Base-by-base conservation (phyloP, 2,113 vertebrate species). In the Urocynchramus pylzowi region DNA sequence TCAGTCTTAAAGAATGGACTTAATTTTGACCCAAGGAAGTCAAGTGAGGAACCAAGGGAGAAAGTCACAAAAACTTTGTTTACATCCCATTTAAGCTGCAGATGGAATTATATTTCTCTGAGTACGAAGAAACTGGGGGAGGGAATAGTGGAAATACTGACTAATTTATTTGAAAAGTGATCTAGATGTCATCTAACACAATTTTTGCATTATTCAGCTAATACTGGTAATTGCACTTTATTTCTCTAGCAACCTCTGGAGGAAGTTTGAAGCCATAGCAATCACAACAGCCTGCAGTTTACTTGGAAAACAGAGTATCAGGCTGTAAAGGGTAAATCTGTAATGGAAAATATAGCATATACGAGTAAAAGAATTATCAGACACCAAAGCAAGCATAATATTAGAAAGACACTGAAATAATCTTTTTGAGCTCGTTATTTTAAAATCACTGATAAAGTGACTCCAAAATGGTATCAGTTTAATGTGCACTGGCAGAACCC, bases 381-480 rank as follows among this genome's bases (percentile, higher is more conserved):
- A 96, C 44, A 96, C 12, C 45, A 80, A 79, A 92, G 44, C 52
- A 81, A 97, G 45, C 21, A 37, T 52, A 96, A 59, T 91, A 86
- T 69, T 91, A 77, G 87, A 93, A 86, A 97, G 65, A 81, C 73
- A 61, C 6, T 83, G 65, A 92, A 95, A 78, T 71, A 73, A 82
- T 85, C 23, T 64, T 90, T 88, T 64, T 60, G 63, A 84, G 75
- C 61, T 97, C 31, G 10, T 94, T 97, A 97, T 93, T 92, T 97
- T 77, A 88, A 96, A 93, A 97, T 85, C 70, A 91, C 81, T 95
- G 84, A 95, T 44, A 85, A 87, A 86, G 60, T 24, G 41, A 82
- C 83, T 97, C 92, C 88, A 97, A 97, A 97, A 95, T 82, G 71
- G 64, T 94, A 86, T 92, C 64, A 57, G 57, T 92, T 83, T 96